Base-by-base conservation (phyloP, 2,797 vertebrate genomes). In the Cottoperca gobio region DNA sequence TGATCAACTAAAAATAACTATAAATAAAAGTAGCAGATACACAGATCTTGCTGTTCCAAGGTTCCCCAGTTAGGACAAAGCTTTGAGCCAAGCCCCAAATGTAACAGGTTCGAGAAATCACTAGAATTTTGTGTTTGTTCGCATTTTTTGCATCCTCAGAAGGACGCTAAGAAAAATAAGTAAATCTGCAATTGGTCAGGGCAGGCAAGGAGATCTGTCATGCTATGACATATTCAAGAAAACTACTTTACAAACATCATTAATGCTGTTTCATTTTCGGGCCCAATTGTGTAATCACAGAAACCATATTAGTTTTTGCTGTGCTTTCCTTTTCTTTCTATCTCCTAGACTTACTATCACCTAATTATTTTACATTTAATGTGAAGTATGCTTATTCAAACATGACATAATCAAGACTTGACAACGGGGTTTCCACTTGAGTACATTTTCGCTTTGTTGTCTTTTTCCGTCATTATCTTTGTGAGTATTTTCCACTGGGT, bases 391-490 rank as follows among this genome's bases (percentile, higher is more conserved):
- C 42, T 67, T 40, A 54, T 81, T 84, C 19, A 76, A 74, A 82
- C 81, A 75, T 86, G 73, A 86, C 77, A 83, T 67, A 80, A 86
- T 83, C 62, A 52, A 46, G 63, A 53, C 52, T 62, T 79, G 85
- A 83, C 75, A 83, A 35, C 37, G 10, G 77, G 81, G 86, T 92
- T 93, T 93, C 87, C 89, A 90, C 74, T 88, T 79, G 73, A 85
- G 72, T 67, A 46, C 66, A 71, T 72, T 86, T 83, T 87, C 49
- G 52, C 73, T 82, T 79, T 84, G 82, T 86, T 88, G 86, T 91
- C 80, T 88, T 92, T 93, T 92, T 89, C 90, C 89, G 73, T 88
- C 83, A 88, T 89, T 91, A 92, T 92, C 89, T 89, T 76, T 60
- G 80, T 75, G 81, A 91, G 86, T 86, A 84, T 92, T 95, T 95